These are phyloP conservation scores for Antheraea yamamai DNA, from an alignment of 2,888 invertebrate species.

Conservation along the genomic window DNA sequence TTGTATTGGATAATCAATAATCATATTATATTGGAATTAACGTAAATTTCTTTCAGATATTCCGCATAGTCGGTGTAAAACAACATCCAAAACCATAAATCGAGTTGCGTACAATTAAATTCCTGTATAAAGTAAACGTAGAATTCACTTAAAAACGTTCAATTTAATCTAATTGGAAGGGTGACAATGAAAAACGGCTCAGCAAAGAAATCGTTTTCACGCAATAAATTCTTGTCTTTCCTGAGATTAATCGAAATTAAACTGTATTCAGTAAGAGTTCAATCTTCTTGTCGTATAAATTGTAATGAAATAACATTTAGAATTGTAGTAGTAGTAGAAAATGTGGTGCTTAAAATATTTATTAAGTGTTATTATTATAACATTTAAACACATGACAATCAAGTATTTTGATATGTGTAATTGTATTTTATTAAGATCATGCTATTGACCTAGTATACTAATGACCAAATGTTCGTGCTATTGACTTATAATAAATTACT, in stretches of 20 bases:
- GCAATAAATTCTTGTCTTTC: slow-evolving; percentile 22
- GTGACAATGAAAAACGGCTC: slow-evolving; percentile 24
- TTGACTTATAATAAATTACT: too few species aligned
- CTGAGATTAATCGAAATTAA: slow-evolving; percentile 23
- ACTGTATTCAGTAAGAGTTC: slow-evolving; percentile 16
- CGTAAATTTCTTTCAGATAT: background rate
- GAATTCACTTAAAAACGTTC: slow-evolving; percentile 13
- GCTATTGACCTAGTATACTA: too few species aligned
- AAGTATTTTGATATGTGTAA: too few species aligned
- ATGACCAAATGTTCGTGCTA: too few species aligned
- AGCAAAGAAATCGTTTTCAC: slow-evolving; percentile 24
- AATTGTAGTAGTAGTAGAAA: too few species aligned
- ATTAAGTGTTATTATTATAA: background rate
- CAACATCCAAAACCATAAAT: background rate
- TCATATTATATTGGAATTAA: background rate
- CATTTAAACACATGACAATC: too few species aligned
- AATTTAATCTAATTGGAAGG: slow-evolving; percentile 20
- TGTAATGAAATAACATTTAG: background rate
- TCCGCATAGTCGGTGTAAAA: background rate
- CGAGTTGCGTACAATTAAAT: background rate
- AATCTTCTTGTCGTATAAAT: background rate
- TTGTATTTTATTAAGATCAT: too few species aligned
- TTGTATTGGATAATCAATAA: too few species aligned
- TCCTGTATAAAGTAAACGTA: background rate
- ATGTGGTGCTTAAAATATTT: background rate